Base-by-base conservation (phyloP, 1,140 invertebrate genomes). In the Cepaea nemoralis region DNA sequence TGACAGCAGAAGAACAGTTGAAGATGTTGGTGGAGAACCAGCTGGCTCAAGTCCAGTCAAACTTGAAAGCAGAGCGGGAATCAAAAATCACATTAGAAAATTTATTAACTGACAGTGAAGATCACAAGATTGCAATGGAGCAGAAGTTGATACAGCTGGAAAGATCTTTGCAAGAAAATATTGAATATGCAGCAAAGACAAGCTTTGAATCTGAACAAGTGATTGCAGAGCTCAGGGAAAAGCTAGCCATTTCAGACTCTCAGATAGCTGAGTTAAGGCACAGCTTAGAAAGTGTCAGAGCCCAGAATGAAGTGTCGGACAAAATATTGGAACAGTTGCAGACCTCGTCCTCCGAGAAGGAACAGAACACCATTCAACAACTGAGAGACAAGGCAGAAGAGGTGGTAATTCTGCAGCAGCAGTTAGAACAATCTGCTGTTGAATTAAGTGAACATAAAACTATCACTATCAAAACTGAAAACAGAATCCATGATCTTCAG, bases 291-390 rank as follows among this genome's bases (percentile, higher is more conserved):
- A 39, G 8, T n/a, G 37, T 27, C 14, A 66, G 24, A 27, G 24
- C 55, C 33, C 55, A 78, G 24, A 55, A 22, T 14, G 55, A 78
- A 2, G 40, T 24, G 12, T 40, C 77, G 1, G 39, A 39, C n/a
- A 33, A 8, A 5, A 35, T 78, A 12, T 33, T 78, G 63, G 59
- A 82, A 70, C 50, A 77, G 40, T 31, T 70, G 3, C 33, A 76
- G 40, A n/a, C 24, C n/a, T 70, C 63, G 14, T 67, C 59, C 35
- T n/a, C 55, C 12, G 59, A 82, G 39, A 82, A 70, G 59, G 81
- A 82, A 39, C 55, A 77, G 59, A 48, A 82, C n/a, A 1, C 67
- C 42, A 45, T 77, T 31, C 45, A 50, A 10, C 74, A 77, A 33
- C 74, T 77, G 5, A 33, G 37, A 39, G n/a, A 45, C 12, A 50